These are phyloP conservation scores for Gymnogyps californianus DNA, from an alignment of 2,113 vertebrate species.

Conservation along the genomic window DNA sequence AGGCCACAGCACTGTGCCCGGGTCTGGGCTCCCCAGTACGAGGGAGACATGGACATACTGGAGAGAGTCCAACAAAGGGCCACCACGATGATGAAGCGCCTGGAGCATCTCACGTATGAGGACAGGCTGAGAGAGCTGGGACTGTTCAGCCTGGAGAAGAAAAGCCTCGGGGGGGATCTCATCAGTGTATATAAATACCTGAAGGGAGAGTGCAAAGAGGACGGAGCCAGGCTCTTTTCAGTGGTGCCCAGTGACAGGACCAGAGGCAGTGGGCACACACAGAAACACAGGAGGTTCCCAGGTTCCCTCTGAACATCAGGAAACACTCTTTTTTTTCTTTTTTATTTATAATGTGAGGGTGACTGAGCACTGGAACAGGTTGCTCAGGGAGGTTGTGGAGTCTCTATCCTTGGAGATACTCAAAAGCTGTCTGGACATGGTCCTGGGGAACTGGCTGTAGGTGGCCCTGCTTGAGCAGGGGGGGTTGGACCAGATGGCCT, in stretches of 20 bases:
- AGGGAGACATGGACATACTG: no score
- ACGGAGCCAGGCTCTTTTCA: background rate
- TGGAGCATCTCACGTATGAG: background rate
- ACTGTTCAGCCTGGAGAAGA: background rate
- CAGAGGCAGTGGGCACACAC: background rate
- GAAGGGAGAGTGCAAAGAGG: background rate
- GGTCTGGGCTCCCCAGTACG: background rate
- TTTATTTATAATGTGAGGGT: background rate
- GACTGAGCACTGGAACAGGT: background rate
- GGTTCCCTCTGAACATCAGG: background rate
- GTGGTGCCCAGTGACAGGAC: background rate
- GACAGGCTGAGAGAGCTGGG: background rate
- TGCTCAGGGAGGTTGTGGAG: background rate
- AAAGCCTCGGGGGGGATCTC: background rate
- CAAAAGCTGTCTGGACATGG: background rate
- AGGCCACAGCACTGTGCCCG: background rate
- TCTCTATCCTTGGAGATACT: background rate
- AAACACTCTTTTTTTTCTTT: background rate
- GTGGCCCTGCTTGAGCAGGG: background rate
- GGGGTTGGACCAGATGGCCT: background rate
- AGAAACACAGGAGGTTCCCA: background rate
- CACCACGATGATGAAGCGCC: background rate
- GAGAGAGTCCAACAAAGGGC: background rate
- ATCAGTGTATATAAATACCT: background rate
- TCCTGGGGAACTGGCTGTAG: background rate